These are phyloP conservation scores for Pocota personata DNA, from an alignment of 2,888 invertebrate genomes.

Conservation along the genomic window DNA sequence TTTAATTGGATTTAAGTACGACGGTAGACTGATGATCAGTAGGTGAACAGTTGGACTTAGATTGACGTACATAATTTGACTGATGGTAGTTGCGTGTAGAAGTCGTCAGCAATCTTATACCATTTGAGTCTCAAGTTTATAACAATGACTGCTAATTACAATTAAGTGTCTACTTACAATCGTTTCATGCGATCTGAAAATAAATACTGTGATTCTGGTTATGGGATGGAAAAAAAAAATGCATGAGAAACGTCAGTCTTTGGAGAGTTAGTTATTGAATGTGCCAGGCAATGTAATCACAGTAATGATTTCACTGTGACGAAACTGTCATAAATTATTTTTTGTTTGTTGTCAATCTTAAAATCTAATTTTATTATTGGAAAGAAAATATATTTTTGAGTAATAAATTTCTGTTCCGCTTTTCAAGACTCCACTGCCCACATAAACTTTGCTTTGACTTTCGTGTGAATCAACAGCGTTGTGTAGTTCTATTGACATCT, in stretches of 20 bases:
- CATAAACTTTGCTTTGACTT: neutral
- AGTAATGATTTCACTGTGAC: too few species aligned
- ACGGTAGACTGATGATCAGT: slow-evolving; percentile 27
- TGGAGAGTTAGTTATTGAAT: neutral
- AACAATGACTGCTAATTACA: slow-evolving; percentile 7
- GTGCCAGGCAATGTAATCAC: neutral
- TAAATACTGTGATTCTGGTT: slow-evolving; percentile 5
- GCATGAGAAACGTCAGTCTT: neutral
- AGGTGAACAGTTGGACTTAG: slow-evolving; percentile 15
- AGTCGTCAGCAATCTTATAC: neutral
- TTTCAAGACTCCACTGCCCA: neutral
- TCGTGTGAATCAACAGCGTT: slow-evolving; percentile 25
- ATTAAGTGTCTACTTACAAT: neutral
- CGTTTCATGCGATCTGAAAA: neutral
- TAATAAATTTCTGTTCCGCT: neutral
- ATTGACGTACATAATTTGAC: slow-evolving; percentile 24
- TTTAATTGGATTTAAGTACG: slow-evolving; percentile 43
- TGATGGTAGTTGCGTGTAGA: slow-evolving; percentile 28
- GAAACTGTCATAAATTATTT: slow-evolving; percentile 13
- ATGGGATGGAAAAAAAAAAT: neutral
- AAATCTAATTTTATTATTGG: neutral
- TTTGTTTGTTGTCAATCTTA: neutral
- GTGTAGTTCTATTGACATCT: slow-evolving; percentile 39
- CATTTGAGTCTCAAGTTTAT: neutral
- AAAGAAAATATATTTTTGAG: neutral